These are phyloP conservation scores for Catharus fuscescens DNA, from an alignment of 2,113 vertebrate genomes.

Conservation along the genomic window DNA sequence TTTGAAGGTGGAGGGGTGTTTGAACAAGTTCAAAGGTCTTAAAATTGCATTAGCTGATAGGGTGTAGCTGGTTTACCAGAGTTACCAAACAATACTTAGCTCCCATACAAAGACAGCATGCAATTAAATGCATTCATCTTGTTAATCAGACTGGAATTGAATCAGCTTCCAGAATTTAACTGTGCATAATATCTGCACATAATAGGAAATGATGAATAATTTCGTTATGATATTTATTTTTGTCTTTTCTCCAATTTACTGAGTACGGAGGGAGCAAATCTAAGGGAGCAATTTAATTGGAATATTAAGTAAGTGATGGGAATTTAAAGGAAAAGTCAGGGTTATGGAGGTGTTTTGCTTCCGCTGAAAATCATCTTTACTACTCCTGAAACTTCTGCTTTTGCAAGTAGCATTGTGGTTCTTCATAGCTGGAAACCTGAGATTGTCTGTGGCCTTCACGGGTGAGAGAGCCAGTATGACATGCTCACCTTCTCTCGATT, in stretches of 20 bases:
- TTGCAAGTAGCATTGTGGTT: not conserved
- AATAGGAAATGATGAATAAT: not conserved
- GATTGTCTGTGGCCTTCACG: not conserved
- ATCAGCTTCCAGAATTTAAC: not conserved
- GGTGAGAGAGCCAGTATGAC: not conserved
- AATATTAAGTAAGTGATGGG: not conserved
- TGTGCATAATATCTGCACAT: not conserved
- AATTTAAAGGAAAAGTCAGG: not conserved
- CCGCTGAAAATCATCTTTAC: not conserved
- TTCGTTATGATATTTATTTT: not conserved
- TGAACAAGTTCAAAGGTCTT: not conserved
- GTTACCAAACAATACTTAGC: not conserved
- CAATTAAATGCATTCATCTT: not conserved
- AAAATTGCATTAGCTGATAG: not conserved
- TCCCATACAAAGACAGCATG: not conserved
- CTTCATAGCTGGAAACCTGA: not conserved
- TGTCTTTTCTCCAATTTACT: not conserved
- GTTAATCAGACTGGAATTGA: not conserved
- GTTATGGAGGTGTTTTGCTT: not conserved
- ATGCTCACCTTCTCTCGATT: slow-evolving; percentile 17
- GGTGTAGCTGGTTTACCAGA: not conserved
- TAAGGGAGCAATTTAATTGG: not conserved
- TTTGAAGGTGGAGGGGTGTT: not conserved
- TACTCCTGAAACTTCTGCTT: not conserved
- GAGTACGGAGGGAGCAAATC: not conserved